A percentile compares a stretch with the other conserved stretches of the same genome.
phyloP scores from a whole-genome alignment of 2,113 vertebrate species.

The Crotalus tigris region DNA sequence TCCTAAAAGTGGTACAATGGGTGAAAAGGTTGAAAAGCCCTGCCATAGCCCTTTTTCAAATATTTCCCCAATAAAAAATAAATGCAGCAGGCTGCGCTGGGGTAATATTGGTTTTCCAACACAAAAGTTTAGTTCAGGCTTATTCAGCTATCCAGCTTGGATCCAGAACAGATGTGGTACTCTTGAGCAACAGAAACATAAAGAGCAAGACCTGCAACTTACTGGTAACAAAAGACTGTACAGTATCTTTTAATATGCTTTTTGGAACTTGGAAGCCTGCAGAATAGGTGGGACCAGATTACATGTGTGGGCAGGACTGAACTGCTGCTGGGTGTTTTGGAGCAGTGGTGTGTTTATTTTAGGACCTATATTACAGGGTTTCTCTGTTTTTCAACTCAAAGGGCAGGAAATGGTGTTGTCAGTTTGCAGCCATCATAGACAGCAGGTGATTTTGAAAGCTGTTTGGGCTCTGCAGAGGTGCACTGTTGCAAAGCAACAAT shows the following conservation, averaged over 20 bases:
- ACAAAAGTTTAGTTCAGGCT: neutral
- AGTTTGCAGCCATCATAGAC: neutral
- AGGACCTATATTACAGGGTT: neutral
- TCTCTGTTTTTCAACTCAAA: neutral
- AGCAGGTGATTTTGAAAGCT: neutral
- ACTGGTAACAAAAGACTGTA: neutral
- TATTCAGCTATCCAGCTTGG: neutral
- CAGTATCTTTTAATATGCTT: neutral
- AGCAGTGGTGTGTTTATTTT: neutral
- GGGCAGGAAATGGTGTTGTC: neutral
- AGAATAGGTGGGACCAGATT: neutral
- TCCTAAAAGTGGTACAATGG: too few relatives aligned
- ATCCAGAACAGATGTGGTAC: neutral
- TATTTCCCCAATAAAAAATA: neutral
- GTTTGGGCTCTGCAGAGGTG: neutral
- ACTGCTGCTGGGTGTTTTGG: neutral
- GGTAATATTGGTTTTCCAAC: neutral
- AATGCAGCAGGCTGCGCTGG: neutral
- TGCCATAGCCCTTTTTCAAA: neutral
- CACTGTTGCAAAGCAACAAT: neutral
- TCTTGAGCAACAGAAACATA: neutral
- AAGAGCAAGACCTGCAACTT: neutral
- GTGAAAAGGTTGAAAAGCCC: too few relatives aligned
- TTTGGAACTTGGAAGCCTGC: neutral
- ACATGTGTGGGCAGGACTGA: neutral